These are phyloP conservation scores for Lochmaea crataegi DNA, from an alignment of 2,888 invertebrate genomes.

Conservation along the genomic window DNA sequence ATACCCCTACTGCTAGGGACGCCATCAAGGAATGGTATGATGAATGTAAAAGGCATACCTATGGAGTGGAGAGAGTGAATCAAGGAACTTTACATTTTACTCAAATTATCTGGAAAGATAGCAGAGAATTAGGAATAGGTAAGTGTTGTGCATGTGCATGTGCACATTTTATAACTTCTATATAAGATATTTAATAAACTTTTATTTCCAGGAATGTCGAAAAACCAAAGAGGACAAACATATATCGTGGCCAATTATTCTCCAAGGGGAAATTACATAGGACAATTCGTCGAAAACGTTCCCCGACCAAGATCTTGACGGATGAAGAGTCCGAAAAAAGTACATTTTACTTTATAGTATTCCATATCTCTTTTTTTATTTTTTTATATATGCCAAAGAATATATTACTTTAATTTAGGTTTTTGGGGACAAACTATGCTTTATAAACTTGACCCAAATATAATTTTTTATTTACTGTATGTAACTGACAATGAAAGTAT, in stretches of 20 bases:
- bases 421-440: conserved; percentile 2
- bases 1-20: conserved; percentile 67
- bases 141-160: neutral
- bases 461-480: neutral
- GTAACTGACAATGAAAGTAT: neutral
- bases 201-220: conserved; percentile 65
- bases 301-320: conserved; percentile 66
- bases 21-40: conserved; percentile 72
- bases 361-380: conserved; percentile 5
- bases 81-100: conserved; percentile 61
- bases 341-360: conserved; percentile 42
- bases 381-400: conserved; percentile 26
- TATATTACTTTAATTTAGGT: neutral
- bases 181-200: neutral
- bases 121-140: conserved; percentile 77
- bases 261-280: conserved; percentile 84
- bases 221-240: conserved; percentile 80
- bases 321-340: conserved; percentile 35
- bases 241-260: conserved; percentile 88
- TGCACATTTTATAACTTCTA: neutral
- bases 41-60: conserved; percentile 68
- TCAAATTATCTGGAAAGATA: conserved; percentile 79
- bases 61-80: conserved; percentile 69
- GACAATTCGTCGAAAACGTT: conserved; percentile 77
- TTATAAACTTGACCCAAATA: neutral